These are phyloP conservation scores for Coleophora deauratella DNA, from an alignment of 2,888 invertebrate species.

Conservation along the genomic window DNA sequence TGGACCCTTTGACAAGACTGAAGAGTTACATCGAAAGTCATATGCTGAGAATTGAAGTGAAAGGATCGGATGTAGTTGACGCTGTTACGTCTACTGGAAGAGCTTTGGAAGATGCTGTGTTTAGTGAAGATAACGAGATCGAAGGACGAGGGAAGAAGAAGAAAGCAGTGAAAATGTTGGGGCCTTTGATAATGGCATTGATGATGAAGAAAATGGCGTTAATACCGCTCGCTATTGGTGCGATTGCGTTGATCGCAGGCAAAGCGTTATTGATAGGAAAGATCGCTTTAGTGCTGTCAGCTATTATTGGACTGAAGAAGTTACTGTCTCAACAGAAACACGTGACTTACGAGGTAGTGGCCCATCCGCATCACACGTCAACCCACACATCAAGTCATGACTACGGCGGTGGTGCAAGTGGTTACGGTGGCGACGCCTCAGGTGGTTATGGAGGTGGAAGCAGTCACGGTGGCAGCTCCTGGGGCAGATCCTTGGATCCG, in stretches of 20 bases:
- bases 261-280: constrained; percentile 90
- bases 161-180: constrained; percentile 85
- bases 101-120: constrained; percentile 82
- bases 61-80: constrained; percentile 87
- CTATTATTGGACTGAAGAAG: constrained; percentile 89
- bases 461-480: constrained; percentile 66
- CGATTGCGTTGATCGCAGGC: constrained; percentile 88
- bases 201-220: constrained; percentile 87
- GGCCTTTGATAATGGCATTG: constrained; percentile 83
- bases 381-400: constrained; percentile 81
- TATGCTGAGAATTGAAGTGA: constrained; percentile 87
- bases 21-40: constrained; percentile 86
- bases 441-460: constrained; percentile 58
- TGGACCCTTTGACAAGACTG: constrained; percentile 80
- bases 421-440: constrained; percentile 78
- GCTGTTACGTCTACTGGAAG: constrained; percentile 86
- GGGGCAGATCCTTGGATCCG: constrained; percentile 85
- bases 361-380: constrained; percentile 86
- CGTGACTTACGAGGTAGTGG: constrained; percentile 90
- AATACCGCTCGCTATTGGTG: constrained; percentile 84
- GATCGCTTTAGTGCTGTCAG: constrained; percentile 86
- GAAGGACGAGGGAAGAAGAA: constrained; percentile 88
- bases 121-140: constrained; percentile 75
- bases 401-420: constrained; percentile 72
- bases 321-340: constrained; percentile 86